Conservation (phyloP, 2,113 vertebrate genomes). For the Chamaea fasciata region DNA sequence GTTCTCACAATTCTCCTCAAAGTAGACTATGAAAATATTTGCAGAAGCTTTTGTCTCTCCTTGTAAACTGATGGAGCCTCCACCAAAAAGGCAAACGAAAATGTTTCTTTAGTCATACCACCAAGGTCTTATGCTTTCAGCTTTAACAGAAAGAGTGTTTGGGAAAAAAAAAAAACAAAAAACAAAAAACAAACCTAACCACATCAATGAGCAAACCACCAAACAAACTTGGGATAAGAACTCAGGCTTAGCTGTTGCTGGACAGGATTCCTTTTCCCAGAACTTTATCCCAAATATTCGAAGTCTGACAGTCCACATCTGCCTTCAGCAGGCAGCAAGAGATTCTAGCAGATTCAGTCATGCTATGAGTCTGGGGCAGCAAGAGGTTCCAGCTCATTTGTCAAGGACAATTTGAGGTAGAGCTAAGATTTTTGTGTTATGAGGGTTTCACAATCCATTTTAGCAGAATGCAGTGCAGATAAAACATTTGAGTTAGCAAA, state of each 20-base stretch:
- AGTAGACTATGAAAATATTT: not conserved
- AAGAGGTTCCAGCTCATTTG: not conserved
- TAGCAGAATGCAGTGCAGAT: not conserved
- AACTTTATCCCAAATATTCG: not conserved
- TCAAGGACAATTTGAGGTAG: not conserved
- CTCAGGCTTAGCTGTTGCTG: not conserved
- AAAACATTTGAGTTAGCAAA: not conserved
- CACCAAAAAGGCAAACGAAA: not conserved
- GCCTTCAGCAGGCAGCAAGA: not conserved
- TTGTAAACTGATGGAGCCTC: not conserved
- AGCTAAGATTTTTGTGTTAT: not conserved
- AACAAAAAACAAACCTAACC: rapidly evolving
- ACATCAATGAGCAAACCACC: not conserved
- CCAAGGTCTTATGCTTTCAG: not conserved
- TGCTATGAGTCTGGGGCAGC: not conserved
- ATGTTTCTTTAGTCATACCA: not conserved
- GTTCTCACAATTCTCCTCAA: not conserved
- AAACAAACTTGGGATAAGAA: not conserved
- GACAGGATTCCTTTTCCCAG: not conserved
- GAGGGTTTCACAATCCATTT: not conserved
- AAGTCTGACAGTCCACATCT: not conserved
- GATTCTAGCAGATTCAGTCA: not conserved
- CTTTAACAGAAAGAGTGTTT: not conserved
- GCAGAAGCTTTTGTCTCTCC: not conserved
- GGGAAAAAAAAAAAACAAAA: not conserved